Evolutionary conservation across 2,113 vertebrate genomes (phyloP), one percentile per base, ranked within the genome.

Genomic region (Hymenochirus boettgeri): DNA sequence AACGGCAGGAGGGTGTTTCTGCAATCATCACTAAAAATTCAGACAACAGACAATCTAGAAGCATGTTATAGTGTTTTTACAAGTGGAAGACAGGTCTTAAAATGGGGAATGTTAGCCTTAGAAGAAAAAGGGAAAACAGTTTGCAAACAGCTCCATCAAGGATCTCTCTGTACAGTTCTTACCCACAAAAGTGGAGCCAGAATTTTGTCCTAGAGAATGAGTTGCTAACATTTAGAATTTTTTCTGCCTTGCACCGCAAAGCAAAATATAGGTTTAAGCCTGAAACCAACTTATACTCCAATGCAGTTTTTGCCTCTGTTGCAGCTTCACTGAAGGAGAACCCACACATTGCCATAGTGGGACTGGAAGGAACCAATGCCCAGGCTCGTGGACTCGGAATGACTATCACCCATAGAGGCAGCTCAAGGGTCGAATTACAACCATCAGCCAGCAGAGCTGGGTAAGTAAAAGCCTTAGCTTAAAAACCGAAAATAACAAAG

Each of bases 321-420:
- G 90, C 86, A 37, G 80, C 81, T 7, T 82, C 82, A 7, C 60
- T 86, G 45, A 91, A 86, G 77, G 92, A 95, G 69, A 84, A 79
- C 33, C 78, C 79, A 2, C 77, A 82, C 48, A 74, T 71, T 21
- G 72, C 77, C 29, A 82, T 82, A 70, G 76, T 85, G 76, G 77
- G 81, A 55, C 50, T 85, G 10, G 83, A 95, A 91, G 92, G 94
- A 84, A 84, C 83, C 79, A 76, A 83, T 5, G 80, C 73, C 22
- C 73, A 77, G 0, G 58, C 82, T 21, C 82, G 84, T 72, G 73
- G 78, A 79, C 82, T 88, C 88, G 94, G 94, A 72, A 97, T 98
- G 95, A 99, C 93, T 76, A 69, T 91, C 80, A 31, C 82, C 53
- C 84, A 80, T 21, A 84, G 84, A 76, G 88, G 90, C 79, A 65